Conservation (phyloP, 2,888 invertebrate species). For the Eumerus sabulonum region DNA sequence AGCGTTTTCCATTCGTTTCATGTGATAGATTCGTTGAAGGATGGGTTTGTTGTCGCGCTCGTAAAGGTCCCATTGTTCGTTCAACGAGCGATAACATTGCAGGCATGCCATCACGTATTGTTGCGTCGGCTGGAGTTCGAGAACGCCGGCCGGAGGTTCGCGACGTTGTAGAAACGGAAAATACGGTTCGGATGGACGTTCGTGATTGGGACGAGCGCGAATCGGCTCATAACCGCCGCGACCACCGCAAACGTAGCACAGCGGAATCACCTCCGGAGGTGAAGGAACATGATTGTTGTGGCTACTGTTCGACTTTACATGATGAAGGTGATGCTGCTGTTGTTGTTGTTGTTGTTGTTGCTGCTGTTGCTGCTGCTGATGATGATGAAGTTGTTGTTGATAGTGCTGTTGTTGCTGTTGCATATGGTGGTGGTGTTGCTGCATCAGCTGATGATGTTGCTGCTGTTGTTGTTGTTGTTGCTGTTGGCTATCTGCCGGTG, state of each 20-base stretch:
- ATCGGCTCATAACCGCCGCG: slow-evolving; percentile 83
- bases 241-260: slow-evolving; percentile 88
- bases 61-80: slow-evolving; percentile 95
- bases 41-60: slow-evolving; percentile 92
- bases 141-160: slow-evolving; percentile 87
- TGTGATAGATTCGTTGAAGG: slow-evolving; percentile 93
- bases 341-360: slow-evolving; percentile 64
- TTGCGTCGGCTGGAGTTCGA: slow-evolving; percentile 77
- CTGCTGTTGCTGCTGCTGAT: slow-evolving; percentile 69
- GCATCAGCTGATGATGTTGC: slow-evolving; percentile 28
- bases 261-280: slow-evolving; percentile 72
- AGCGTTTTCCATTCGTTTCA: slow-evolving; percentile 91
- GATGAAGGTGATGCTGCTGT: slow-evolving; percentile 65
- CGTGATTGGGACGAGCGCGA: slow-evolving; percentile 84
- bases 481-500: slow-evolving; percentile 60
- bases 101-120: slow-evolving; percentile 86
- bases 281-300: slow-evolving; percentile 54
- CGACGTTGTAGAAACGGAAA: slow-evolving; percentile 96
- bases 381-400: slow-evolving; percentile 61
- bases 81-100: slow-evolving; percentile 91
- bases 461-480: slow-evolving; percentile 41
- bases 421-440: slow-evolving; percentile 43
- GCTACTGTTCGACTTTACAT: slow-evolving; percentile 55
- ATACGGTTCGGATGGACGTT: slow-evolving; percentile 87
- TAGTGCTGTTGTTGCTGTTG: slow-evolving; percentile 48